Evolutionary conservation across 35 echinoderm and acorn worm species (phyloP).

Genomic region (Stichopus chloronotus): DNA sequence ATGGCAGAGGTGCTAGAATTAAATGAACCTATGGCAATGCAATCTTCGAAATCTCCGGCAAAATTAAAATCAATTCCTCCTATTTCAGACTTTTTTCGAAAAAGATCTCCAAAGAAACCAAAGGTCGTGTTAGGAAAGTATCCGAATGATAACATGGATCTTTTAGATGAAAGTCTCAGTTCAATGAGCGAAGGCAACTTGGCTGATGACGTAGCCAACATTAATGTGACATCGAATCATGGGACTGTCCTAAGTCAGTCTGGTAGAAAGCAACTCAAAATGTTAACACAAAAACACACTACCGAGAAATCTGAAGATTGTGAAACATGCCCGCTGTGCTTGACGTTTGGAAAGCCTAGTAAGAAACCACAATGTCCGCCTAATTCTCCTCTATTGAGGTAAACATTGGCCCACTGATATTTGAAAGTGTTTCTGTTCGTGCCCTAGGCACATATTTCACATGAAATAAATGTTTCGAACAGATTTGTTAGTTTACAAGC

Average conservation of each 20-base stretch:
- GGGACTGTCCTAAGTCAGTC: background rate
- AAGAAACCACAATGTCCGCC: slow-evolving; percentile 31
- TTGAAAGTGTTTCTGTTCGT: no score
- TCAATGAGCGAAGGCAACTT: background rate
- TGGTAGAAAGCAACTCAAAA: background rate
- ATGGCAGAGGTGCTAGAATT: slow-evolving; percentile 25
- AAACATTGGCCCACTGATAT: background rate
- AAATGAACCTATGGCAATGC: background rate
- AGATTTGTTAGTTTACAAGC: no score
- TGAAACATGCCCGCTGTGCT: slow-evolving; percentile 3
- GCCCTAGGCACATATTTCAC: no score
- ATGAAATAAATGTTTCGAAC: no score
- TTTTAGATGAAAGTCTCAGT: background rate
- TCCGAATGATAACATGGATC: background rate
- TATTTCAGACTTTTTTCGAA: slow-evolving; percentile 6
- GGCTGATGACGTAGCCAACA: background rate
- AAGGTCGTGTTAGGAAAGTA: background rate
- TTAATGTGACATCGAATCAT: background rate
- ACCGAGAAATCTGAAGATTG: slow-evolving; percentile 2
- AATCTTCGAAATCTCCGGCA: background rate
- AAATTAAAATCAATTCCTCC: background rate
- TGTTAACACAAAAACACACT: background rate
- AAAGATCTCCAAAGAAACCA: slow-evolving; percentile 11
- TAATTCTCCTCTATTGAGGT: slow-evolving; percentile 7
- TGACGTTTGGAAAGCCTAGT: slow-evolving; percentile 30